Percentiles rank a stretch among this genome's conserved stretches.
These are phyloP conservation scores for Drosophila arawakana DNA, from an alignment of 1,140 invertebrate genomes.

Conservation along the genomic window DNA sequence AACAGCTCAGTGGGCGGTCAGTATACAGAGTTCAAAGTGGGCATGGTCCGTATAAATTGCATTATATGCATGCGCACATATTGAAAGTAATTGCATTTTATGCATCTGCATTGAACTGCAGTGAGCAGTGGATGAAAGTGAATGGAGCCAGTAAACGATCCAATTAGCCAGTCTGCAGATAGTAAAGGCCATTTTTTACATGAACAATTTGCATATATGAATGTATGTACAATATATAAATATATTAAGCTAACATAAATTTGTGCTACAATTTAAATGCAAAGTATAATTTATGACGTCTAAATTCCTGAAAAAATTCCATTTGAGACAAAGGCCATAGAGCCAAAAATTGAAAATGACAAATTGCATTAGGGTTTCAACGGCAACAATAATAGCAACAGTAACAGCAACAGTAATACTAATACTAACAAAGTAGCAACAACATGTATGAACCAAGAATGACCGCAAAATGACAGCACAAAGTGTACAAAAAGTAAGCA, in stretches of 20 bases:
- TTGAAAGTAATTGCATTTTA: constrained; percentile 46
- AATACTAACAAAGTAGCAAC: constrained; percentile 4
- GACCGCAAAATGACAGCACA: constrained; percentile 70
- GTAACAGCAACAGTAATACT: constrained; percentile 3
- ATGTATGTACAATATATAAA: constrained; percentile 26
- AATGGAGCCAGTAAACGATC: constrained; percentile 33
- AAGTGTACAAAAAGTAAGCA: constrained; percentile 68
- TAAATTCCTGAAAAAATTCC: constrained; percentile 74
- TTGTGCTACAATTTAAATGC: constrained; percentile 60
- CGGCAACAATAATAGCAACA: constrained; percentile 15
- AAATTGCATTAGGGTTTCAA: constrained; percentile 70
- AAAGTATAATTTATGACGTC: constrained; percentile 66
- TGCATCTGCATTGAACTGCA: constrained; percentile 24
- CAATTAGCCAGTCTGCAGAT: constrained; percentile 35
- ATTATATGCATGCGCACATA: constrained; percentile 57
- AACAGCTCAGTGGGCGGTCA: constrained; percentile 21
- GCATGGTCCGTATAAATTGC: constrained; percentile 61
- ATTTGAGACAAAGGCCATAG: constrained; percentile 60
- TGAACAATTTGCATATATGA: constrained; percentile 59
- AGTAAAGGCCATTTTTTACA: constrained; percentile 22
- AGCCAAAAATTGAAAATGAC: constrained; percentile 75
- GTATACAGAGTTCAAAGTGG: not conserved
- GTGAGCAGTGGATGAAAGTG: constrained; percentile 1
- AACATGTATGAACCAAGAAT: constrained; percentile 28
- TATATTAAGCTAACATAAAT: constrained; percentile 54